Evolutionary conservation across 2,797 vertebrate genomes (phyloP).

Genomic region (Choloepus didactylus): DNA sequence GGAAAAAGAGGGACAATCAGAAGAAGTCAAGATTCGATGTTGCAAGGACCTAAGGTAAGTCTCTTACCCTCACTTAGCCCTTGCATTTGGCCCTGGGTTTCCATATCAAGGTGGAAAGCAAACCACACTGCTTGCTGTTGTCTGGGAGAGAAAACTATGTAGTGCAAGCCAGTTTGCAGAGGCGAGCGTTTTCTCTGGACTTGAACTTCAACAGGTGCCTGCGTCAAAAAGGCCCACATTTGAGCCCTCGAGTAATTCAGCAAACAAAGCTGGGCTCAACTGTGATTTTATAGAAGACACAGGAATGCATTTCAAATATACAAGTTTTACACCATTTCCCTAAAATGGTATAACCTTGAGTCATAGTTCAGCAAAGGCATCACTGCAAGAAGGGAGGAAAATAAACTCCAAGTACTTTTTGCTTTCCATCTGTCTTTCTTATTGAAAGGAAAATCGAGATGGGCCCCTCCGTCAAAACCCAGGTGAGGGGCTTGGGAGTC

Average conservation of each 20-base stretch:
- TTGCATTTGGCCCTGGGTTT: not conserved
- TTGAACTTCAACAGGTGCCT: not conserved
- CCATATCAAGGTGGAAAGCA: not conserved
- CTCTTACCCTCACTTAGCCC: not conserved
- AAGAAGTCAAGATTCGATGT: not conserved
- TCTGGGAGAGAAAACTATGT: not conserved
- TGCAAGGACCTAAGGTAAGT: not conserved
- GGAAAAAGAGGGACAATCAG: not conserved
- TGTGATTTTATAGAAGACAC: not conserved
- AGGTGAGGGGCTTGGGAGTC: not conserved
- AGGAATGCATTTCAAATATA: not conserved
- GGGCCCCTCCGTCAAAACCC: conserved; percentile 12
- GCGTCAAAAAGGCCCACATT: not conserved
- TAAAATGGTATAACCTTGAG: not conserved
- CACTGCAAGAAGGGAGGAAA: conserved; percentile 24
- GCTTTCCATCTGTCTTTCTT: conserved; percentile 22
- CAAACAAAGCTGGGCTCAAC: not conserved
- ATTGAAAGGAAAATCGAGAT: not conserved
- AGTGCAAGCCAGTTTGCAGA: not conserved
- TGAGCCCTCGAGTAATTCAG: not conserved
- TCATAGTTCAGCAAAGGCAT: conserved; percentile 40
- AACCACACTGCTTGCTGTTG: not conserved
- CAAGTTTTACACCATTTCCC: not conserved
- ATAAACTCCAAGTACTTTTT: conserved; percentile 2
- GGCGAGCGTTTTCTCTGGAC: not conserved